Percentiles rank a stretch among this genome's conserved stretches.
Conservation (phyloP, 2,797 vertebrate genomes). For the Gallinago nigripennis region DNA sequence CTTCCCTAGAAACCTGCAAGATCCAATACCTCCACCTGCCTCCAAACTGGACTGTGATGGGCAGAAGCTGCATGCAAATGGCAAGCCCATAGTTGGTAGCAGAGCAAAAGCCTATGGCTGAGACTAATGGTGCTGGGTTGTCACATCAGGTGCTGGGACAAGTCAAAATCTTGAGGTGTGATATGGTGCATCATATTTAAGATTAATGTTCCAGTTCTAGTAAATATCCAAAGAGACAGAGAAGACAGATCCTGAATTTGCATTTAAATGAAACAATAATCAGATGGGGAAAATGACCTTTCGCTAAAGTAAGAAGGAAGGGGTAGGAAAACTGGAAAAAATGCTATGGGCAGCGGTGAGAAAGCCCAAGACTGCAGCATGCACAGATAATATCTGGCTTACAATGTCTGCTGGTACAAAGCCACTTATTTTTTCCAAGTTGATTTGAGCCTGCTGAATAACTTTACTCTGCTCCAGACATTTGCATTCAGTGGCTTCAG, state of each 20-base stretch:
- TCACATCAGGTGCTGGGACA: background rate
- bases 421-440: background rate
- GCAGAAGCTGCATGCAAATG: background rate
- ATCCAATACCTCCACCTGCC: background rate
- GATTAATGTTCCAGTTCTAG: background rate
- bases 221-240: background rate
- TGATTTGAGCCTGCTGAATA: background rate
- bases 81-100: background rate
- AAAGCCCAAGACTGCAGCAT: background rate
- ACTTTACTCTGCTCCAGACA: conserved; percentile 7
- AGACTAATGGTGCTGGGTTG: background rate
- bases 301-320: background rate
- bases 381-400: background rate
- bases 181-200: background rate
- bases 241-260: background rate
- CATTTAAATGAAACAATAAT: background rate
- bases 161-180: background rate
- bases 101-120: background rate
- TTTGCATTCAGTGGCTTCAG: conserved; percentile 25
- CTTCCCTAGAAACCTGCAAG: background rate
- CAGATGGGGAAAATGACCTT: background rate
- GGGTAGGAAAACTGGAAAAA: background rate
- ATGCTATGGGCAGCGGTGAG: background rate
- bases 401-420: background rate
- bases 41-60: background rate